Evolutionary conservation across 2,113 vertebrate genomes (phyloP).

Genomic region (Rhegmatorhina hoffmannsi): DNA sequence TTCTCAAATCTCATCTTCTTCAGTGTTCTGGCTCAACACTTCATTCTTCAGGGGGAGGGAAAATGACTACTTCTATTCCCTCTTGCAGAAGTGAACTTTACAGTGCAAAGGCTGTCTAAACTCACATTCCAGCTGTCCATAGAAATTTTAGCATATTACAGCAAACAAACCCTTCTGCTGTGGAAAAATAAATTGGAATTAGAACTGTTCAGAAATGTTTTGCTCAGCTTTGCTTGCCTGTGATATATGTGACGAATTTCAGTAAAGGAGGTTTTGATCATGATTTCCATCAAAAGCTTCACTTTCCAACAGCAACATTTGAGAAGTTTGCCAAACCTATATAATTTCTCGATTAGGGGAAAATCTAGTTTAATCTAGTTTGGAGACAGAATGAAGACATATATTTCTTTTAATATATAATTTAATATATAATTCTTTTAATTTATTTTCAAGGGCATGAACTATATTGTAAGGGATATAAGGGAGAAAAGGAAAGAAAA

Average conservation of each 20-base stretch:
- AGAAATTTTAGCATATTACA: slow-evolving; percentile 30
- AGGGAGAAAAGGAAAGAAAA: not conserved
- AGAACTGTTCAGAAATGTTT: not conserved
- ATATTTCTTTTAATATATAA: not conserved
- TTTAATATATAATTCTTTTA: not conserved
- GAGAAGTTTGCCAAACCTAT: not conserved
- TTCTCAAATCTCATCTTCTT: not conserved
- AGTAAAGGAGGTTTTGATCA: not conserved
- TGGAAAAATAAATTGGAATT: slow-evolving; percentile 43
- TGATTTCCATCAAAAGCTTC: not conserved
- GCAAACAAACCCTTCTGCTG: slow-evolving; percentile 51
- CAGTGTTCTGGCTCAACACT: not conserved
- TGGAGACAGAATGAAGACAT: not conserved
- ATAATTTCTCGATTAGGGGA: not conserved
- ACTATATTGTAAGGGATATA: not conserved
- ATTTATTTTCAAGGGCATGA: not conserved
- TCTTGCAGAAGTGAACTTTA: slow-evolving; percentile 45
- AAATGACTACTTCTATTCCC: slow-evolving; percentile 32
- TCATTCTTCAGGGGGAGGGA: not conserved
- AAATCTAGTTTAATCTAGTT: slow-evolving; percentile 4
- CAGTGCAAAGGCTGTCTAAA: slow-evolving; percentile 46
- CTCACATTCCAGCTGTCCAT: slow-evolving; percentile 48
- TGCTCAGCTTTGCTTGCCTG: not conserved
- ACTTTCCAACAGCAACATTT: not conserved
- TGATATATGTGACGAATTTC: not conserved